phyloP scores from a whole-genome alignment of 2,113 vertebrate genomes.

The Tychaedon coryphoeus region DNA sequence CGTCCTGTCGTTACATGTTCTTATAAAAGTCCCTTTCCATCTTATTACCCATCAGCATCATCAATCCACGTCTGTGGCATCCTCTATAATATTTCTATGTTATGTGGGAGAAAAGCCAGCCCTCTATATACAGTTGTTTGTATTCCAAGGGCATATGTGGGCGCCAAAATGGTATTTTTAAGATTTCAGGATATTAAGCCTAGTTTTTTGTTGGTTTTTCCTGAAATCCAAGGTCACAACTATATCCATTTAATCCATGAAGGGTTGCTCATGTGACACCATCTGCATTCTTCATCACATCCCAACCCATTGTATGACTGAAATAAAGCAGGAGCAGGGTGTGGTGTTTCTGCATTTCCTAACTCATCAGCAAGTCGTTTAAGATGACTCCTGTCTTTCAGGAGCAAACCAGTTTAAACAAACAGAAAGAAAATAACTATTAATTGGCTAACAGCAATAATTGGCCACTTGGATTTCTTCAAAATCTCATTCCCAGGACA shows the following conservation, averaged over 20 bases:
- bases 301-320: neutral
- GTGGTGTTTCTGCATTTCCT: slow-evolving; percentile 46
- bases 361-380: neutral
- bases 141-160: neutral
- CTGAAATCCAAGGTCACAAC: neutral
- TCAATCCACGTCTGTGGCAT: neutral
- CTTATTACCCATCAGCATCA: neutral
- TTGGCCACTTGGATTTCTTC: neutral
- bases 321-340: slow-evolving; percentile 29
- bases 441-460: neutral
- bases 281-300: slow-evolving; percentile 16
- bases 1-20: too few relatives aligned
- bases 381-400: neutral
- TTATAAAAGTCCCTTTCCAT: neutral
- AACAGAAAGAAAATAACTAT: neutral
- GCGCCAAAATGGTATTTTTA: neutral
- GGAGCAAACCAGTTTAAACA: neutral
- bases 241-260: neutral
- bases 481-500: neutral
- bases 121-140: neutral
- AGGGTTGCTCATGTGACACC: neutral
- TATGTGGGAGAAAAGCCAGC: neutral
- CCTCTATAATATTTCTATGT: neutral
- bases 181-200: neutral
- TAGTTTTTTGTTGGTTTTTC: neutral